Base-by-base conservation (phyloP, 2,888 invertebrate genomes). In the Aethes cnicana region DNA sequence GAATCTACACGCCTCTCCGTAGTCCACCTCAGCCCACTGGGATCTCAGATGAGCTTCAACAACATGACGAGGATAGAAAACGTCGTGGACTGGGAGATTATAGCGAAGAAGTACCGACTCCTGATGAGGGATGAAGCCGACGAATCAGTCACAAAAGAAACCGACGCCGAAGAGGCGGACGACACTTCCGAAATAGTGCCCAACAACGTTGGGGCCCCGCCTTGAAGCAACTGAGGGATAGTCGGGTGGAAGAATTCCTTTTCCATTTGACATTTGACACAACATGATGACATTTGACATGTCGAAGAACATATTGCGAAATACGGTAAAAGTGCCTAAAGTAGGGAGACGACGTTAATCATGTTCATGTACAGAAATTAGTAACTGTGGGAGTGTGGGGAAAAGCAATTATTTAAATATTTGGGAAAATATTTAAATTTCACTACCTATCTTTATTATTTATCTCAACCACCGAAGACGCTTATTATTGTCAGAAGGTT, bases 71-170 rank as follows among this genome's bases (percentile, higher is more conserved):
- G 95, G 62, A 96, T 97, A 62, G 97, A 97, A 75, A 96, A 95
- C 69, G 96, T 97, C 4, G 95, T 96, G 1, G 97, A 97, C 77
- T 97, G 97, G 97, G 96, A 96, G 68, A 91, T 94, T 2, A 97
- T 97, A 53, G 95, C 97, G 14, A 95, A 95, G 84, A 97, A 96
- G 74, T 97, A 97, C 77, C 91, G 96, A 12, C 94, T 95, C 0
- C 86, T 97, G 6, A 90, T 77, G 81, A 77, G 90, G 39, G 90
- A 85, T 47, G 87, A 87, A 43, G 75, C 88, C 0, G 89, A 88
- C 1, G 89, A 89, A 42, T 69, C 74, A 0, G 52, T 68, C 1
- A 53, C 69, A 1, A 85, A 81, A 26, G 89, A 88, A 11, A 80
- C 69, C 25, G 90, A 86, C 16, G 74, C 78, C 14, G 74, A 77